Percentiles rank a stretch among this genome's conserved stretches.
Evolutionary conservation across 2,113 vertebrate genomes (phyloP).

Genomic region (Sylvia atricapilla): DNA sequence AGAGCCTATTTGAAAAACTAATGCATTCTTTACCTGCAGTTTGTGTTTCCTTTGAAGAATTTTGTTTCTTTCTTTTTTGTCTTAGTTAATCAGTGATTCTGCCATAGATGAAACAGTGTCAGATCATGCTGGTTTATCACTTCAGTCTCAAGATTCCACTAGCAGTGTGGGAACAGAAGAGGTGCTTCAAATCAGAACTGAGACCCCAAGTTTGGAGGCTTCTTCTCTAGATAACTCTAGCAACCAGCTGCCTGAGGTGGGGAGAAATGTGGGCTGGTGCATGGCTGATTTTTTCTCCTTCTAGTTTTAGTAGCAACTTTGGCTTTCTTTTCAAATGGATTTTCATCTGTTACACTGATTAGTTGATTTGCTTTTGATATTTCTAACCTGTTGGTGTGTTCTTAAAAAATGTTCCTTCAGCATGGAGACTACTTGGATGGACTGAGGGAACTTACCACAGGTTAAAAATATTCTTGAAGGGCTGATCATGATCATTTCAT

Average conservation of each 20-base stretch:
- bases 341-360: slow-evolving; percentile 62
- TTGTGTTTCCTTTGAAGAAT: not conserved
- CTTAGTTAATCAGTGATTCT: slow-evolving; percentile 88
- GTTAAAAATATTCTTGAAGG: slow-evolving; percentile 77
- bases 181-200: slow-evolving; percentile 79
- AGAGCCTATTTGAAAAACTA: not conserved
- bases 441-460: slow-evolving; percentile 61
- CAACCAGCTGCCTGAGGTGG: slow-evolving; percentile 99
- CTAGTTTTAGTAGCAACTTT: slow-evolving; percentile 66
- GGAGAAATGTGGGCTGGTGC: slow-evolving; percentile 86
- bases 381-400: slow-evolving; percentile 78
- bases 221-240: slow-evolving; percentile 91
- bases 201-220: slow-evolving; percentile 89
- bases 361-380: slow-evolving; percentile 74
- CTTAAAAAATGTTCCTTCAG: not conserved
- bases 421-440: not conserved
- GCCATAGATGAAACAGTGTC: slow-evolving; percentile 82
- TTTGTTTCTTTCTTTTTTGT: not conserved
- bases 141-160: slow-evolving; percentile 90
- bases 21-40: not conserved
- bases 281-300: slow-evolving; percentile 85
- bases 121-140: slow-evolving; percentile 87
- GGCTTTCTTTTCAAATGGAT: slow-evolving; percentile 63
- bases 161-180: slow-evolving; percentile 87
- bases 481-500: slow-evolving; percentile 62